These are phyloP conservation scores for Venustoraphidia nigricollis DNA, from an alignment of 2,888 invertebrate species.

Conservation along the genomic window DNA sequence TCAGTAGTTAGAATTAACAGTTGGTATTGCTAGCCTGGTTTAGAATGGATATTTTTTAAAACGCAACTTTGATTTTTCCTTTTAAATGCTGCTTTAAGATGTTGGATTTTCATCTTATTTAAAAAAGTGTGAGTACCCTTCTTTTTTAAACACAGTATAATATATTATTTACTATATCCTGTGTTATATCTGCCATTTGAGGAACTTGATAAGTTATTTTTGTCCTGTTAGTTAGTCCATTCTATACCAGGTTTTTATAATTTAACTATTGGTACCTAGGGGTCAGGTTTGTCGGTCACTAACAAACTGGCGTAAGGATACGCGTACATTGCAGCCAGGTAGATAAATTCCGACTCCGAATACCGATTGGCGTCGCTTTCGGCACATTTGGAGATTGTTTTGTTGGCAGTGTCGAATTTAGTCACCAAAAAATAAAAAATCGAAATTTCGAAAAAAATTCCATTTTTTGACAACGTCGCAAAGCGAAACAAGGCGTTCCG, in stretches of 20 bases:
- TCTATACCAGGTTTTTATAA: constrained; percentile 15
- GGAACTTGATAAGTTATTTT: constrained; percentile 1
- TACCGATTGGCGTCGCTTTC: too few relatives aligned
- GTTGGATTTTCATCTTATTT: constrained; percentile 21
- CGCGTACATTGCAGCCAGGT: too few relatives aligned
- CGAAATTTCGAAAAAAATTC: too few relatives aligned
- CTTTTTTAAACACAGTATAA: neutral
- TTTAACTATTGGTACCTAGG: neutral
- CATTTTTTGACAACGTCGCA: too few relatives aligned
- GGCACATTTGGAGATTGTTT: too few relatives aligned
- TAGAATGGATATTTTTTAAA: constrained; percentile 5
- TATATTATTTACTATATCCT: too few relatives aligned
- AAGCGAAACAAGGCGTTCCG: too few relatives aligned
- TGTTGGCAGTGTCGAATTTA: too few relatives aligned
- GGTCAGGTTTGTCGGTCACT: neutral
- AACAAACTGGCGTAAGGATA: neutral
- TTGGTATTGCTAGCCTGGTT: constrained; percentile 5
- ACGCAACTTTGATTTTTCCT: neutral
- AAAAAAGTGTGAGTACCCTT: constrained; percentile 25
- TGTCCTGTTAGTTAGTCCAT: constrained; percentile 10
- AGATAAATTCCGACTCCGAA: too few relatives aligned
- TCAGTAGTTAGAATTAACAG: neutral
- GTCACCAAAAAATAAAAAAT: too few relatives aligned
- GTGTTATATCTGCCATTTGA: neutral
- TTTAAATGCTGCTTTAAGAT: constrained; percentile 8